Evolutionary conservation across 1,140 invertebrate genomes (phyloP), one percentile per base, ranked within the genome.

Genomic region (Drosophila nasuta): DNA sequence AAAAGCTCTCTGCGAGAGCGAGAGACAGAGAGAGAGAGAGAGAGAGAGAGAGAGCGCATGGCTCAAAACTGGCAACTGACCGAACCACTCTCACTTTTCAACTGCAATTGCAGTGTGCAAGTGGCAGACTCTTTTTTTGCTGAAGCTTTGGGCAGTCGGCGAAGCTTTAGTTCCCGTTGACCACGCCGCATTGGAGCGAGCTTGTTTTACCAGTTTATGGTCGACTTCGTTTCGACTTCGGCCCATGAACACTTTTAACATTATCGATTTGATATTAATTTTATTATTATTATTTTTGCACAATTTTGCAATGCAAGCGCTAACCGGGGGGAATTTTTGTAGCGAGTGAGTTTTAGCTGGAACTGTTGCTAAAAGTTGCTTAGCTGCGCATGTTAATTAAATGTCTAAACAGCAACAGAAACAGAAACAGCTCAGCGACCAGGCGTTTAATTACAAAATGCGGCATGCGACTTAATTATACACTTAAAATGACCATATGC

Each of bases 231-330:
- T 77, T 76, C 58, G 43, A 56, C 75, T 81, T 45, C 51, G 73
- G 64, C 66, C 76, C 68, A 60, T 62, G 62, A 65, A 76, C 74
- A 76, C 20, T 60, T 57, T 79, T 83, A 88, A 75, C 77, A 85
- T 89, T 89, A 89, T 89, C 81, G 85, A 89, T 79, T 81, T 89
- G 73, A 77, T 87, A 87, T 87, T 88, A 87, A 87, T 88, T 89
- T 83, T 57, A 17, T 48, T 17, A 48, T 17, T 57, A n/a, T 20
- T 41, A 1, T 41, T 57, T 77, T 64, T 62, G 48, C 38, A 77
- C 63, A 74, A 77, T 82, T 87, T 87, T 74, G 77, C 82, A 82
- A 80, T 74, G 75, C 66, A 73, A 13, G 52, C 35, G 11, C 10
- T 49, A n/a, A 17, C 3, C 17, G 11, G 38, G 46, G 38, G 46